Conservation (phyloP, 2,113 vertebrate species). For the Pica pica region DNA sequence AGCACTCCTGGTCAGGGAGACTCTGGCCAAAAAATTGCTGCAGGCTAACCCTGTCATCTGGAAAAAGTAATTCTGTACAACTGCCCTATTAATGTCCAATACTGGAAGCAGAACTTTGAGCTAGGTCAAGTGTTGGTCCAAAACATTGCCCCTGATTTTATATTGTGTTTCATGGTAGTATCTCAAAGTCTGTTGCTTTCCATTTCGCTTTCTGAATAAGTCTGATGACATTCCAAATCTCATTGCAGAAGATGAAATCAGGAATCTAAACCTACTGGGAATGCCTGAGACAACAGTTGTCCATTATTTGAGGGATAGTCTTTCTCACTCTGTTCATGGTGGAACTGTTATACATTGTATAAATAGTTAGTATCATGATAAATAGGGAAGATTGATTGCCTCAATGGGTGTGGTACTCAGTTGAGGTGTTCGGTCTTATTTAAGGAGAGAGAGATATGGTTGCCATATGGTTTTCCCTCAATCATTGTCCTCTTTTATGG, state of each 20-base stretch:
- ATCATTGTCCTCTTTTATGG: background rate
- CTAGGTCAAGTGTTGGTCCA: accelerated
- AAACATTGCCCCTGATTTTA: background rate
- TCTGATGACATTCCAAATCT: background rate
- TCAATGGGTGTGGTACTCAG: background rate
- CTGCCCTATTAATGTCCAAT: background rate
- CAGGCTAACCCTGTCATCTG: background rate
- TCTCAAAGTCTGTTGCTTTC: background rate
- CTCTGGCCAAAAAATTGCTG: background rate
- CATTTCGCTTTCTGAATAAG: background rate
- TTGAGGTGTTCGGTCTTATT: background rate
- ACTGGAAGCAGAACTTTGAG: background rate
- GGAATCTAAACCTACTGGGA: background rate
- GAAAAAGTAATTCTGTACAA: background rate
- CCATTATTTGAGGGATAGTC: background rate
- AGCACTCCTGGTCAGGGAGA: background rate
- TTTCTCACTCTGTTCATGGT: background rate
- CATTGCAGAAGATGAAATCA: background rate
- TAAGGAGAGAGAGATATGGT: background rate
- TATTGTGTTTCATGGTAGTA: background rate
- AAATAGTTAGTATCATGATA: background rate
- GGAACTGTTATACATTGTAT: background rate
- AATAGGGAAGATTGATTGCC: background rate
- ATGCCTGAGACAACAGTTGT: background rate
- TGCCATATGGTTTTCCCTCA: background rate